These are phyloP conservation scores for Cladopsammia gracilis DNA, from an alignment of 64 coral and sea anemone species.

Conservation along the genomic window DNA sequence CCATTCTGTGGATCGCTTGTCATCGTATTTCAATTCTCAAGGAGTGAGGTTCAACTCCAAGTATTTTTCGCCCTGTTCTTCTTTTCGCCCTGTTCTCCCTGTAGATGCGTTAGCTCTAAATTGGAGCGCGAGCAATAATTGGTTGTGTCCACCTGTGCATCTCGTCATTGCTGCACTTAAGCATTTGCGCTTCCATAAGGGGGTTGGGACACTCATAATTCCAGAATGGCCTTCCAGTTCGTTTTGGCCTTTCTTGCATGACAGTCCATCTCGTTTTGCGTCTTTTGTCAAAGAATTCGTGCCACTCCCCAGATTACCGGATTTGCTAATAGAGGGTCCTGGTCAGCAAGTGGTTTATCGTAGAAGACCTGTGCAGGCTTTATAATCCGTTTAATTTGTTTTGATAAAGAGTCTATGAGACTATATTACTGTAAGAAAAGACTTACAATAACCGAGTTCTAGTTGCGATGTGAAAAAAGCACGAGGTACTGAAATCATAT, in stretches of 20 bases:
- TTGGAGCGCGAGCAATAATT: conserved; percentile 67
- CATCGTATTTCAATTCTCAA: conserved; percentile 35
- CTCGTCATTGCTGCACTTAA: too few relatives aligned
- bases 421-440: too few relatives aligned
- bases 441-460: too few relatives aligned
- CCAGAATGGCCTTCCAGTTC: too few relatives aligned
- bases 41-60: conserved; percentile 62
- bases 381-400: conserved; percentile 2
- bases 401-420: too few relatives aligned
- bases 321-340: too few relatives aligned
- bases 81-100: too few relatives aligned
- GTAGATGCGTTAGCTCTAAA: conserved; percentile 61
- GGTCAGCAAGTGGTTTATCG: too few relatives aligned
- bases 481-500: too few relatives aligned
- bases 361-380: conserved; percentile 42
- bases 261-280: conserved; percentile 9
- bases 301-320: conserved; percentile 60
- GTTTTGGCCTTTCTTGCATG: too few relatives aligned
- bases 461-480: too few relatives aligned
- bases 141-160: too few relatives aligned
- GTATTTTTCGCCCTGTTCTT: conserved; percentile 43
- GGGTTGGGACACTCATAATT: conserved; percentile 55
- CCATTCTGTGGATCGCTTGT: conserved; percentile 43
- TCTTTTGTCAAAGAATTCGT: conserved; percentile 55
- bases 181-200: conserved; percentile 41